These are phyloP conservation scores for Myocastor coypus DNA, from an alignment of 2,113 vertebrate species.

Conservation along the genomic window DNA sequence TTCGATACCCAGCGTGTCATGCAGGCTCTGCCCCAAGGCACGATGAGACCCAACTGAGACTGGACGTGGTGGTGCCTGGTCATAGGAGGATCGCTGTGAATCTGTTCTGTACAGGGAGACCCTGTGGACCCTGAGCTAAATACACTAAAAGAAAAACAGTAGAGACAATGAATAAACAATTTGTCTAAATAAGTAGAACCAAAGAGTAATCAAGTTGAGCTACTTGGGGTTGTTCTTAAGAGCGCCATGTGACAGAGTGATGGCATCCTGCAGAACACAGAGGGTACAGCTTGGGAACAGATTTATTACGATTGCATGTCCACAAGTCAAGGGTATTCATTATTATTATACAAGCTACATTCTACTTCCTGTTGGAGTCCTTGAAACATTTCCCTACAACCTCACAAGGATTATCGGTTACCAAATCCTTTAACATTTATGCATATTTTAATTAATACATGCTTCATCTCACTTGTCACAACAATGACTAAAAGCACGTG, in stretches of 20 bases:
- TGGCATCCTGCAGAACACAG: background rate
- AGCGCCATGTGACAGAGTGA: background rate
- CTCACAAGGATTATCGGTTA: background rate
- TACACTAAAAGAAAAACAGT: background rate
- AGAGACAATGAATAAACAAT: background rate
- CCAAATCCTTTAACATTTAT: background rate
- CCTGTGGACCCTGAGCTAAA: too few relatives aligned
- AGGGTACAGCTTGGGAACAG: background rate
- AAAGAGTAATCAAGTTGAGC: background rate
- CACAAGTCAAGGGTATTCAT: background rate
- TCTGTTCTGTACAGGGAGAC: too few relatives aligned
- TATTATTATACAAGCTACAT: background rate
- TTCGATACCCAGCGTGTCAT: too few relatives aligned
- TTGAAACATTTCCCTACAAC: background rate
- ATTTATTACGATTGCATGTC: background rate
- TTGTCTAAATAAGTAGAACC: constrained; percentile 4
- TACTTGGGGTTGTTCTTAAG: background rate
- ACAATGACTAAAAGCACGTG: background rate
- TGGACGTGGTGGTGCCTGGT: too few relatives aligned
- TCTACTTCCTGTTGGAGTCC: background rate
- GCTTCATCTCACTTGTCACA: background rate
- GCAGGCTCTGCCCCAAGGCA: too few relatives aligned
- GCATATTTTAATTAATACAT: background rate
- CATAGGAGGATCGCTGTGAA: too few relatives aligned
- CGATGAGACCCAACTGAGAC: too few relatives aligned